Conservation (phyloP, 2,797 vertebrate genomes). For the Enteromius mattozi region DNA sequence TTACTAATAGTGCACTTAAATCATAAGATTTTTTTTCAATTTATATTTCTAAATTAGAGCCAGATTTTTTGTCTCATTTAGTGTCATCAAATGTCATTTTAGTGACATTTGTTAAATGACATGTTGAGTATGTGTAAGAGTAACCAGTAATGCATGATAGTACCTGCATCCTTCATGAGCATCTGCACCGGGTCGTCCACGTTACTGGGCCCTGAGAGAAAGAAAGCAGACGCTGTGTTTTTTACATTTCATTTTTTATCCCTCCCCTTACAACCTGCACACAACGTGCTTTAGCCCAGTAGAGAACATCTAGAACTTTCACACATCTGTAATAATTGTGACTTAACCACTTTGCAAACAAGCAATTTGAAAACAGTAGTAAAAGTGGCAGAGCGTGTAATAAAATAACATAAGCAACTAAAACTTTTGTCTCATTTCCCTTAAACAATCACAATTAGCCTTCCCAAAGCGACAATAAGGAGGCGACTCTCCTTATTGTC, state of each 20-base stretch:
- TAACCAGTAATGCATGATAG: background rate
- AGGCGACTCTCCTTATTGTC: background rate
- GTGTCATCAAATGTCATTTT: no score
- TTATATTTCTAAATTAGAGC: no score
- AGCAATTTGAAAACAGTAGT: background rate
- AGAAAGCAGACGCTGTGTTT: background rate
- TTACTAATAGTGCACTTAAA: no score
- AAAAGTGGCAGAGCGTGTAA: background rate
- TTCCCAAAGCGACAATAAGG: conserved; percentile 3
- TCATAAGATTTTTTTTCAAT: no score
- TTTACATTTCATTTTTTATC: background rate
- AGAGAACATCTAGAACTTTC: background rate
- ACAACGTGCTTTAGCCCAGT: background rate
- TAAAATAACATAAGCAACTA: conserved; percentile 7
- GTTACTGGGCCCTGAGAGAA: conserved; percentile 83
- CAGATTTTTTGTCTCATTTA: no score
- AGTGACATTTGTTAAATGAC: no score
- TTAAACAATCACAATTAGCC: conserved; percentile 27
- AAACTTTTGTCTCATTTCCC: conserved; percentile 22
- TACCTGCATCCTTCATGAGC: conserved; percentile 97
- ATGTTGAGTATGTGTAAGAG: background rate
- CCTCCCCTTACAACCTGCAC: background rate
- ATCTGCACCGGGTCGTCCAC: conserved; percentile 87
- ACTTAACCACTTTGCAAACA: background rate
- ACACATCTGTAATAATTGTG: conserved; percentile 5